Percentiles rank a stretch among this genome's conserved stretches.
These are phyloP conservation scores for Habroteleia sp. DNA, from an alignment of 2,888 invertebrate genomes.

Conservation along the genomic window DNA sequence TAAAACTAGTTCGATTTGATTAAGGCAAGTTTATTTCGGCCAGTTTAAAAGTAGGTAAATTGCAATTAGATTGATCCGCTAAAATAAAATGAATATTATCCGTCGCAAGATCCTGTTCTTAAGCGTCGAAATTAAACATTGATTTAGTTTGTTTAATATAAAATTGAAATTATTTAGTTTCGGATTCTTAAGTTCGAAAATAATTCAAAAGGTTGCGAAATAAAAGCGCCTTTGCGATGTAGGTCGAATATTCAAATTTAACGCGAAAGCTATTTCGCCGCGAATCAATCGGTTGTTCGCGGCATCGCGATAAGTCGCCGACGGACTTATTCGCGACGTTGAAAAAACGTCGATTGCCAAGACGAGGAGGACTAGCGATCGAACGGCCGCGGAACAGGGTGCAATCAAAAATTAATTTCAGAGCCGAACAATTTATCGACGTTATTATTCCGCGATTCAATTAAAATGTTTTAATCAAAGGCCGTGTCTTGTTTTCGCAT, in stretches of 20 bases:
- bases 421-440: slow-evolving; percentile 54
- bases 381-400: slow-evolving; percentile 3
- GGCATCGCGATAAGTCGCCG: slow-evolving; percentile 25
- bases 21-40: too few relatives aligned
- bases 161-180: too few relatives aligned
- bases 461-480: slow-evolving; percentile 55
- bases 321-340: slow-evolving; percentile 27
- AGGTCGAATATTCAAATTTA: slow-evolving; percentile 41
- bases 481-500: slow-evolving; percentile 51
- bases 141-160: too few relatives aligned
- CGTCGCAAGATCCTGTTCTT: too few relatives aligned
- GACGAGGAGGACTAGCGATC: neutral
- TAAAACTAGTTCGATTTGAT: neutral
- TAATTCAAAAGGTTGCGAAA: too few relatives aligned
- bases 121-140: too few relatives aligned
- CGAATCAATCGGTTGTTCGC: slow-evolving; percentile 31
- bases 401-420: slow-evolving; percentile 56
- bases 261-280: slow-evolving; percentile 23
- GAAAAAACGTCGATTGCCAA: slow-evolving; percentile 2
- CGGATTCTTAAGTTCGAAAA: too few relatives aligned
- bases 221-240: neutral
- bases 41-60: too few relatives aligned
- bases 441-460: slow-evolving; percentile 60
- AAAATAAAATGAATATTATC: too few relatives aligned
- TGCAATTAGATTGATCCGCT: too few relatives aligned